Evolutionary conservation across 1,140 invertebrate genomes (phyloP).

Genomic region (Cryptotermes secundus): DNA sequence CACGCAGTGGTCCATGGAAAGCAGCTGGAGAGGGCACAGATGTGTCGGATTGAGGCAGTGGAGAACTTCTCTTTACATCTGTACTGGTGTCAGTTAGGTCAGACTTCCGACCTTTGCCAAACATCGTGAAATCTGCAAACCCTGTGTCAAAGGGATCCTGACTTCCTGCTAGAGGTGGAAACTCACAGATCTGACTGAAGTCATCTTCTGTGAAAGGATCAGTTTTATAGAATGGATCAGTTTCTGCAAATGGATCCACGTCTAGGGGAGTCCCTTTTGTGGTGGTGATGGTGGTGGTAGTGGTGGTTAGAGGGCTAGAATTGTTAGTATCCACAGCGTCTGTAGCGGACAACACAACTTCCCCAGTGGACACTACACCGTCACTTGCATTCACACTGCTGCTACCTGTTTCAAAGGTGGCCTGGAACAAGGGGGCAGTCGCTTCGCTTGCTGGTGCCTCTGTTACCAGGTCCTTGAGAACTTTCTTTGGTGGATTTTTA

Average conservation of each 20-base stretch:
- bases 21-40: conserved; percentile 36
- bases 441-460: conserved; percentile 37
- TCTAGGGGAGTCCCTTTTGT: not conserved
- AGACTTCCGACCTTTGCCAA: conserved; percentile 23
- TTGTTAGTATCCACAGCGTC: not conserved
- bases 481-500: conserved; percentile 89
- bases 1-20: conserved; percentile 63
- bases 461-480: conserved; percentile 73
- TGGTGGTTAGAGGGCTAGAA: not conserved
- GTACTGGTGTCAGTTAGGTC: conserved; percentile 11
- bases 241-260: conserved; percentile 67
- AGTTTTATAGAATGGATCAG: conserved; percentile 66
- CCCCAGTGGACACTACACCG: not conserved
- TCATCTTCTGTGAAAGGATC: conserved; percentile 61
- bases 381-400: conserved; percentile 23
- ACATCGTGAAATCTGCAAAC: conserved; percentile 45
- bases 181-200: conserved; percentile 42
- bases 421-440: conserved; percentile 41
- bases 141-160: conserved; percentile 64
- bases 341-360: not conserved
- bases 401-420: conserved; percentile 39
- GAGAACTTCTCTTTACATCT: conserved; percentile 25
- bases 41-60: conserved; percentile 36
- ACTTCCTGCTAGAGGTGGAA: conserved; percentile 41
- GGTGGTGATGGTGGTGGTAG: not conserved